Percentiles rank a stretch among this genome's conserved stretches.
These are phyloP conservation scores for Diarsia mendica DNA, from an alignment of 2,888 invertebrate genomes.

Conservation along the genomic window DNA sequence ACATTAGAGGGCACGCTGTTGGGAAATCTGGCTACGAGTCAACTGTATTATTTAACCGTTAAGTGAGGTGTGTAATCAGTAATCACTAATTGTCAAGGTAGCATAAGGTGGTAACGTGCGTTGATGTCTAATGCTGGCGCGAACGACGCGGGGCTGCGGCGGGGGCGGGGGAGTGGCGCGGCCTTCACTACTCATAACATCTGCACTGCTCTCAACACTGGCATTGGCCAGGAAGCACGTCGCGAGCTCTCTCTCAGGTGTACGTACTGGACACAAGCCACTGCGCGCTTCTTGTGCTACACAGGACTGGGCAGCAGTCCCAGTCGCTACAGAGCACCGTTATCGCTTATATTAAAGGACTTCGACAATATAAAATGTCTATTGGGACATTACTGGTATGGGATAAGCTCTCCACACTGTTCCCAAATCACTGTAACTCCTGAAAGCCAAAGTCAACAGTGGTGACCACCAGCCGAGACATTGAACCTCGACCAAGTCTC, in stretches of 20 bases:
- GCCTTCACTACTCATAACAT: slow-evolving; percentile 14
- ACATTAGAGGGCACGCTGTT: not conserved
- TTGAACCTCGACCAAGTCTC: too few species aligned
- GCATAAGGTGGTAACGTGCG: not conserved
- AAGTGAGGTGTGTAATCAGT: not conserved
- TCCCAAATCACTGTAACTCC: too few species aligned
- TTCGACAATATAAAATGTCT: not conserved
- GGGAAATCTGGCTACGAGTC: not conserved
- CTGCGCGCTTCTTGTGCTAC: not conserved
- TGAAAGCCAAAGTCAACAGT: too few species aligned
- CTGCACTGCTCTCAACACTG: slow-evolving; percentile 14
- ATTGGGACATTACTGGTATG: not conserved
- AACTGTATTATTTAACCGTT: not conserved
- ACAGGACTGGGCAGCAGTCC: not conserved
- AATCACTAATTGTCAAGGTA: not conserved
- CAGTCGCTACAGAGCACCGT: not conserved
- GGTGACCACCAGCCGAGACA: too few species aligned
- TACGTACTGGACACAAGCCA: not conserved
- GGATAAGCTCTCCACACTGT: too few species aligned
- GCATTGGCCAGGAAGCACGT: slow-evolving; percentile 18
- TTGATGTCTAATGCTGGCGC: not conserved
- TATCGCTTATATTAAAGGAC: not conserved
- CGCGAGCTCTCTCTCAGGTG: not conserved
- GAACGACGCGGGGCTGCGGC: not conserved
- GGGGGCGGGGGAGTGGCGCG: not conserved